phyloP scores from a whole-genome alignment of 1,140 invertebrate genomes.

The Melipona quadrifasciata region DNA sequence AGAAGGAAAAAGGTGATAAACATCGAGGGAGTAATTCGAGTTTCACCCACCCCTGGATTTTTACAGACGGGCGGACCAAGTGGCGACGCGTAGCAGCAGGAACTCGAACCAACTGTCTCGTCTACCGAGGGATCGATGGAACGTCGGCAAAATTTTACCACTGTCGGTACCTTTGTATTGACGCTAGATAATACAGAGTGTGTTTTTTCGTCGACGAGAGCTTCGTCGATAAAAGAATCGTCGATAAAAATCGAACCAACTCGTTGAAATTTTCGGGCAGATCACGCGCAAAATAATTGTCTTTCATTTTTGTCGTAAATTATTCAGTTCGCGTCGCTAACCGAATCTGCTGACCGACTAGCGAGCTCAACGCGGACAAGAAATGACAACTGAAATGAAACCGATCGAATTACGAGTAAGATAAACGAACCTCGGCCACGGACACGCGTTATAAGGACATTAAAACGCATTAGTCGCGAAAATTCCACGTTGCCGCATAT shows the following conservation, averaged over 20 bases:
- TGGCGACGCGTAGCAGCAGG: constrained; percentile 53
- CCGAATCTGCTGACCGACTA: too few relatives aligned
- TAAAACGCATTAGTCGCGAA: constrained; percentile 33
- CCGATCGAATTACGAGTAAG: neutral
- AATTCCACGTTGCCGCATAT: constrained; percentile 29
- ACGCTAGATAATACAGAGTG: neutral
- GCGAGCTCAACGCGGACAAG: neutral
- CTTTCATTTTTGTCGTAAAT: neutral
- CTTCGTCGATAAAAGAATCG: constrained; percentile 24
- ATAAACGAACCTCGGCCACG: neutral
- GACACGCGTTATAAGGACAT: constrained; percentile 22
- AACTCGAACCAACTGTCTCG: constrained; percentile 2
- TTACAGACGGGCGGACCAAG: constrained; percentile 7
- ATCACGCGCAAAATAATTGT: neutral
- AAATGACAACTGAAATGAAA: neutral
- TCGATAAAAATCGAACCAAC: neutral
- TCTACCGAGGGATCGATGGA: constrained; percentile 37
- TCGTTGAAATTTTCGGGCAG: neutral
- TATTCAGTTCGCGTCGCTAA: neutral
- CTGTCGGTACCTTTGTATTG: constrained; percentile 15
- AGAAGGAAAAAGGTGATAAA: too few relatives aligned
- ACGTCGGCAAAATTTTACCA: constrained; percentile 37
- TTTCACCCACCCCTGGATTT: neutral
- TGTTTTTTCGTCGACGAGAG: neutral
- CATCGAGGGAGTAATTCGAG: neutral